phyloP scores from a whole-genome alignment of 2,113 vertebrate genomes.

The Passer domesticus region DNA sequence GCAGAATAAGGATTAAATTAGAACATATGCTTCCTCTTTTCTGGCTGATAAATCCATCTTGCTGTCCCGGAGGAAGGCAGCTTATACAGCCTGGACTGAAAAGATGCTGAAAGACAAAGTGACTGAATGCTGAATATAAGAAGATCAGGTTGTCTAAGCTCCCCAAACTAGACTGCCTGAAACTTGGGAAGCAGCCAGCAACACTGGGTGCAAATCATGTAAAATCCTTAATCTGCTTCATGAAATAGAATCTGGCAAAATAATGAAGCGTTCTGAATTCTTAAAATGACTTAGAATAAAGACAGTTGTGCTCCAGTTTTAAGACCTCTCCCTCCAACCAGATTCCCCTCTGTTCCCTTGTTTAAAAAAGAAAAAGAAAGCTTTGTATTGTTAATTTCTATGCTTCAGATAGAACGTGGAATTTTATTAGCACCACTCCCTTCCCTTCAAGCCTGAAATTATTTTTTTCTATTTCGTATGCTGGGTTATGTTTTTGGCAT shows the following conservation, averaged over 20 bases:
- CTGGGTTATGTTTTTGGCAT: not conserved
- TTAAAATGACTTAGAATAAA: not conserved
- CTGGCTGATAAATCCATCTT: slow-evolving; percentile 33
- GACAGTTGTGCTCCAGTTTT: not conserved
- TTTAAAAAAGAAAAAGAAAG: not conserved
- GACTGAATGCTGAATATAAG: not conserved
- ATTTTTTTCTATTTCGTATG: not conserved
- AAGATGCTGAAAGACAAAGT: slow-evolving; percentile 34
- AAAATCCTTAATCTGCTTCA: slow-evolving; percentile 30
- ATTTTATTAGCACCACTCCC: not conserved
- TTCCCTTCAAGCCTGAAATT: not conserved
- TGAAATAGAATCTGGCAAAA: slow-evolving; percentile 10
- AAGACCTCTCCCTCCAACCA: not conserved
- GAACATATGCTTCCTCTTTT: slow-evolving; percentile 13
- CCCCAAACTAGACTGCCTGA: not conserved
- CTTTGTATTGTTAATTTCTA: not conserved
- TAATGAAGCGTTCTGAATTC: slow-evolving; percentile 15
- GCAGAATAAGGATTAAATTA: slow-evolving; percentile 35
- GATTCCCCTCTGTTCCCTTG: not conserved
- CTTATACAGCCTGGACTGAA: not conserved
- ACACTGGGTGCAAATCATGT: not conserved
- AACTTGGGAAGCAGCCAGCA: slow-evolving; percentile 30
- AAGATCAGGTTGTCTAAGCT: slow-evolving; percentile 44
- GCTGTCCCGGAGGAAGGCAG: slow-evolving; percentile 3
- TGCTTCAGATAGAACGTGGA: not conserved